Evolutionary conservation across 2,113 vertebrate genomes (phyloP), one percentile per base, ranked within the genome.

Genomic region (Urocitellus parryii): DNA sequence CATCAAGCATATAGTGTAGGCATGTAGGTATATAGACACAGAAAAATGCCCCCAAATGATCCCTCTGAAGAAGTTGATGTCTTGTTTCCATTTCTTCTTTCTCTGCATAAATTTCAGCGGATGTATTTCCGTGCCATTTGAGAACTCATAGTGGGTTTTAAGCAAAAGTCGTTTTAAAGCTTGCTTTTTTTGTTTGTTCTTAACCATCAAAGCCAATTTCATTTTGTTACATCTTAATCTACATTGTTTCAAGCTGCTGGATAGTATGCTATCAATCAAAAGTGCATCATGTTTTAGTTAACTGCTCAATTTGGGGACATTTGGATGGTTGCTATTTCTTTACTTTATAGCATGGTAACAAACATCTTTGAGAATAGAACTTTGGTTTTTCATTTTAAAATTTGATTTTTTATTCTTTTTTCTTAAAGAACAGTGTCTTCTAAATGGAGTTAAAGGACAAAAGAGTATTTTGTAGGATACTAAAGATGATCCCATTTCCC

Each of bases 131-230:
- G 0, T 42, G 13, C 42, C 65, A 25, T 67, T 81, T 77, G 67
- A 70, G 51, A 42, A 37, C 37, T 63, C 3, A 13, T 17, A 39
- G 39, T 29, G 7, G 32, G 74, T 97, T 61, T 56, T 84, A 73
- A 94, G 18, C 85, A 94, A 88, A 93, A 68, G 17, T 39, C 45
- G 53, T 76, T 63, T 85, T n/a, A 73, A 76, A 84, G 34, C 77
- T 39, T 72, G 6, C 5, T 24, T 53, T 68, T 45, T 45, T 27
- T 63, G 61, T 79, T 58, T 48, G 11, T 56, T 87, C 76, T 68
- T 45, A 84, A 25, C 17, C 56, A 56, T 24, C 20, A 18, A n/a
- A 4, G 42, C 17, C 2, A 7, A 5, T 74, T 91, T 78, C 8
- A 56, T 90, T 63, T 25, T 4, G 58, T 27, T 25, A 1, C 4